phyloP scores from a whole-genome alignment of 2,888 invertebrate genomes.

The Cynaeus angustus region DNA sequence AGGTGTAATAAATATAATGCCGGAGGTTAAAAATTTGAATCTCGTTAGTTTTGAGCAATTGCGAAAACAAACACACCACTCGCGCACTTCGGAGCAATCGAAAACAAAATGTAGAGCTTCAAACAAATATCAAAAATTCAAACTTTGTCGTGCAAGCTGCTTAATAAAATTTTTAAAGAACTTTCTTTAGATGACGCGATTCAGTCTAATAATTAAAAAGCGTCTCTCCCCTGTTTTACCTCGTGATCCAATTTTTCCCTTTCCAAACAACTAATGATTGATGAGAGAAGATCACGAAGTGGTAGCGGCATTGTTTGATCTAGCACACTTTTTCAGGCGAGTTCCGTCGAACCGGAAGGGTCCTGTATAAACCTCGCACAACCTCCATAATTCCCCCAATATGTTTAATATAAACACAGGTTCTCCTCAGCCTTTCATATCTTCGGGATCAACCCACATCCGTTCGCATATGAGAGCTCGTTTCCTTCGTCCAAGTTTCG shows the following conservation, averaged over 20 bases:
- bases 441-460: conserved; percentile 42
- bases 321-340: neutral
- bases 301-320: conserved; percentile 15
- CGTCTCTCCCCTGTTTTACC: neutral
- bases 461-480: conserved; percentile 41
- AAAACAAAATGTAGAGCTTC: too few relatives aligned
- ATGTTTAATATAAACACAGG: conserved; percentile 49
- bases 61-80: too few relatives aligned
- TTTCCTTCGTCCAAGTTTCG: conserved; percentile 2
- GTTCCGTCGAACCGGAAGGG: conserved; percentile 14
- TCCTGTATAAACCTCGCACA: conserved; percentile 36
- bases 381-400: conserved; percentile 43
- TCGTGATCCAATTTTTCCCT: conserved; percentile 15
- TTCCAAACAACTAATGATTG: conserved; percentile 11
- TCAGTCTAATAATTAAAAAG: conserved; percentile 34
- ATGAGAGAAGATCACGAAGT: conserved; percentile 19
- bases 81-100: too few relatives aligned
- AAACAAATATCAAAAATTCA: too few relatives aligned
- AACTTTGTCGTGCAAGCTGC: too few relatives aligned
- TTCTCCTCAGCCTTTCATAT: conserved; percentile 35
- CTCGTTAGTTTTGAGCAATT: too few relatives aligned
- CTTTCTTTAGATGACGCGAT: neutral
- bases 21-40: too few relatives aligned
- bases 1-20: too few relatives aligned
- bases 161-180: too few relatives aligned